Evolutionary conservation across 2,888 invertebrate genomes (phyloP), one percentile per base, ranked within the genome.

Genomic region (Lepas anatifera): DNA sequence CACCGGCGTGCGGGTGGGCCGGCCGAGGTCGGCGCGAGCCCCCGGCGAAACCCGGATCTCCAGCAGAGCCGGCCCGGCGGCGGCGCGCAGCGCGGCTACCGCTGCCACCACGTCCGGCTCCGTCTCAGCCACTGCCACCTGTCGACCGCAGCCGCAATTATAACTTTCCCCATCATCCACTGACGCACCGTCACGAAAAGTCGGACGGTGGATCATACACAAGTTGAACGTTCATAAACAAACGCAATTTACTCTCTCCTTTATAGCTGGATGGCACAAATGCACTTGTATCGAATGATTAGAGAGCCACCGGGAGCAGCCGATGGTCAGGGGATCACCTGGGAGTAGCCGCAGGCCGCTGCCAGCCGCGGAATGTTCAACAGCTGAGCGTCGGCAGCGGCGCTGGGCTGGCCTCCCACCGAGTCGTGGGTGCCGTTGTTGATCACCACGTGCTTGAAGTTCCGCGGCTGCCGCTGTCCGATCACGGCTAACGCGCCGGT

Each of bases 401-500:
- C 79, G 27, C 79, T 80, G 7, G 80, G 80, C 73, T 81, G 81
- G 6, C 81, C 81, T 39, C 81, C 81, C 1, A 81, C 81, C 27
- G 80, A 80, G 72, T 81, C 81, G 74, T 81, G 81, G 35, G 79
- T 77, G 48, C 81, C 81, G 72, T 81, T 81, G 74, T 81, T 81
- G 71, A 81, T 76, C 41, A 81, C 76, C 46, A 81, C 77, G 72
- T 81, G 81, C 70, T 78, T 79, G 41, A 80, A 77, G 72, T 81
- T 81, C 6, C 74, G 66, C n/a, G 78, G 78, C 7, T 52, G 48
- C 0, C 16, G 29, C 52, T 52, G 79, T 27, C 80, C 81, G 29
- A 81, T 76, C 2, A 79, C 79, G 58, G 80, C 79, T 72, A 81
- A 72, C 50, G 78, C 72, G 41, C 81, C 81, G 79, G 81, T 79